These are phyloP conservation scores for Leucoptera coffeella DNA, from an alignment of 2,888 invertebrate species.

Conservation along the genomic window DNA sequence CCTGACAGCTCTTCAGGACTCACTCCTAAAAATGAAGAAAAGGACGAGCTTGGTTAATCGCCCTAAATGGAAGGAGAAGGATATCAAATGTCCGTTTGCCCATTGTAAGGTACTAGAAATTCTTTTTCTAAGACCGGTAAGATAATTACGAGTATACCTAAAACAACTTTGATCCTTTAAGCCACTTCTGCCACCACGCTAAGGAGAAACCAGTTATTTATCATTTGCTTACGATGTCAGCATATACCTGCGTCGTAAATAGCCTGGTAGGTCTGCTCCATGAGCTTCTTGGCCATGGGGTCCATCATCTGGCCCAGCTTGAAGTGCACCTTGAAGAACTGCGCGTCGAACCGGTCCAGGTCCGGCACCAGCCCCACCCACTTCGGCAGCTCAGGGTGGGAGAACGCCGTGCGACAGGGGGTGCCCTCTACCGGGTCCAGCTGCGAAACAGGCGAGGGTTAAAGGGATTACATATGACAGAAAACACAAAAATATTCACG, in stretches of 20 bases:
- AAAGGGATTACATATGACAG: too few species aligned
- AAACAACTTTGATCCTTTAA: too few species aligned
- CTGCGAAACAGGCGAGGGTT: slow-evolving; percentile 8
- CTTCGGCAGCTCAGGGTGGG: slow-evolving; percentile 53
- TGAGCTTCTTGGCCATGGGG: slow-evolving; percentile 12
- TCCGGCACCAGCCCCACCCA: slow-evolving; percentile 53
- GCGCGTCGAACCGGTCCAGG: slow-evolving; percentile 53
- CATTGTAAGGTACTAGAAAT: too few species aligned
- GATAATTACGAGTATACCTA: too few species aligned
- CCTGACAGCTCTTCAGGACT: slow-evolving; percentile 54
- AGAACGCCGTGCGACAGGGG: slow-evolving; percentile 24
- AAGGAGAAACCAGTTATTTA: too few species aligned
- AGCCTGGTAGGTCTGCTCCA: slow-evolving; percentile 16
- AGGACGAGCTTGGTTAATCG: background rate
- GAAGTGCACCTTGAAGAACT: slow-evolving; percentile 54
- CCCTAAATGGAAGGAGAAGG: too few species aligned
- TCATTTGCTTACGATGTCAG: background rate
- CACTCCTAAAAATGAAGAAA: slow-evolving; percentile 25
- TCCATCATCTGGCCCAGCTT: slow-evolving; percentile 11
- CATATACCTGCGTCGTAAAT: slow-evolving; percentile 13
- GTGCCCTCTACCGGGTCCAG: slow-evolving; percentile 58
- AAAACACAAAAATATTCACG: too few species aligned
- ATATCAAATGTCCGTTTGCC: too few species aligned
- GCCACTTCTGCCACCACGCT: too few species aligned
- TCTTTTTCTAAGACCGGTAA: too few species aligned